phyloP scores from a whole-genome alignment of 2,113 vertebrate genomes.

The Elephas maximus region DNA sequence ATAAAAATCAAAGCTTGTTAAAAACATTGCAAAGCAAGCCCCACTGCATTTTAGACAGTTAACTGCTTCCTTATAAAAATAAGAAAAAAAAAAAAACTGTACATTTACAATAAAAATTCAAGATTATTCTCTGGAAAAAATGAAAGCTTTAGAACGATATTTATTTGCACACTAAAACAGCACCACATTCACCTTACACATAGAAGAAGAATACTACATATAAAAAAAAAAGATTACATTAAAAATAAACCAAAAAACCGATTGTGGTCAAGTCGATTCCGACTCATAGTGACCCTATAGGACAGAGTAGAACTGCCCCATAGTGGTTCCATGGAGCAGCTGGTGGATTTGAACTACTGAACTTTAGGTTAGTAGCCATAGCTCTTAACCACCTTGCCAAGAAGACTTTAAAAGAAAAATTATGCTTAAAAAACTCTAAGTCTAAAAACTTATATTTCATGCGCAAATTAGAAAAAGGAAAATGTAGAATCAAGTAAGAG shows the following conservation, averaged over 20 bases:
- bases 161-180: slow-evolving; percentile 24
- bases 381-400: not conserved
- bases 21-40: slow-evolving; percentile 38
- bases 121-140: not conserved
- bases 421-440: not conserved
- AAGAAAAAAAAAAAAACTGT: slow-evolving; percentile 62
- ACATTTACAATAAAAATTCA: slow-evolving; percentile 57
- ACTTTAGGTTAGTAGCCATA: no score
- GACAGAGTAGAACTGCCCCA: no score
- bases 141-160: slow-evolving; percentile 32
- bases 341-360: no score
- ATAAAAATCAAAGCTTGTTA: slow-evolving; percentile 47
- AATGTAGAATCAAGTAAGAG: not conserved
- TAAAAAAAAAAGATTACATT: not conserved
- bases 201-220: not conserved
- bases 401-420: not conserved
- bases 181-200: not conserved
- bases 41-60: slow-evolving; percentile 33
- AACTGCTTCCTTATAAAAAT: slow-evolving; percentile 61
- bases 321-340: no score
- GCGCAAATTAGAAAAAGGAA: not conserved
- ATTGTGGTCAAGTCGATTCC: no score
- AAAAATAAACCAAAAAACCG: not conserved
- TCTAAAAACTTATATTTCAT: slow-evolving; percentile 11
- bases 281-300: no score